phyloP scores from a whole-genome alignment of 2,888 invertebrate species.

The Drosophila algonquin region DNA sequence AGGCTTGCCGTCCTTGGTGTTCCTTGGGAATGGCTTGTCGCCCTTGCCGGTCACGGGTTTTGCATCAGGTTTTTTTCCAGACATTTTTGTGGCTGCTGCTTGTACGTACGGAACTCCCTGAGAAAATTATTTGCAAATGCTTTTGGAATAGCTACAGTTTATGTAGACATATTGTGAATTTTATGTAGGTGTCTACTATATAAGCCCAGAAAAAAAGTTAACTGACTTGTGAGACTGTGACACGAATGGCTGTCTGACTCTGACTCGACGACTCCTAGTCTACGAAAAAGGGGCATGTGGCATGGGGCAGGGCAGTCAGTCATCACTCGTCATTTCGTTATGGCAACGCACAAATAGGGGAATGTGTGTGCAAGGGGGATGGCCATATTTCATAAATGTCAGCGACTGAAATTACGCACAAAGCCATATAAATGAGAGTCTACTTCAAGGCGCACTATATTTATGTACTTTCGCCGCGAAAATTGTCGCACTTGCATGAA shows the following conservation, averaged over 20 bases:
- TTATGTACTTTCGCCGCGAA: constrained; percentile 64
- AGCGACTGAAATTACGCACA: constrained; percentile 76
- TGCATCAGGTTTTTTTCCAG: constrained; percentile 41
- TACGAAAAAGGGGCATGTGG: constrained; percentile 8
- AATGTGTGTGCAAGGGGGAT: constrained; percentile 9
- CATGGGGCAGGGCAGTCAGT: constrained; percentile 47
- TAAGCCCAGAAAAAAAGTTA: constrained; percentile 19
- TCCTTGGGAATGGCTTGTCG: not conserved
- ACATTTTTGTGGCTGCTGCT: constrained; percentile 44
- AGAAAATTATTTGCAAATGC: constrained; percentile 15
- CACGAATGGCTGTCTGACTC: constrained; percentile 38
- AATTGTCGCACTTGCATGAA: constrained; percentile 74
- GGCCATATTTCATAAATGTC: constrained; percentile 78
- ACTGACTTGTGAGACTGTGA: constrained; percentile 1
- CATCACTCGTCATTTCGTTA: constrained; percentile 67
- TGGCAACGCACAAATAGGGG: constrained; percentile 41
- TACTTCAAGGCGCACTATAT: constrained; percentile 75
- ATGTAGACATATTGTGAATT: constrained; percentile 48
- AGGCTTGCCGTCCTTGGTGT: constrained; percentile 10
- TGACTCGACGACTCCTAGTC: constrained; percentile 19
- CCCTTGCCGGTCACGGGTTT: constrained; percentile 11
- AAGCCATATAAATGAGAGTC: constrained; percentile 81
- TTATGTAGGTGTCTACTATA: constrained; percentile 54
- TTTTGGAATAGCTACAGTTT: not conserved
- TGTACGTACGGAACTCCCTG: not conserved